A percentile compares a stretch with the other conserved stretches of the same genome.
Conservation (phyloP, 1,140 invertebrate species). For the Hycleus cichorii region DNA sequence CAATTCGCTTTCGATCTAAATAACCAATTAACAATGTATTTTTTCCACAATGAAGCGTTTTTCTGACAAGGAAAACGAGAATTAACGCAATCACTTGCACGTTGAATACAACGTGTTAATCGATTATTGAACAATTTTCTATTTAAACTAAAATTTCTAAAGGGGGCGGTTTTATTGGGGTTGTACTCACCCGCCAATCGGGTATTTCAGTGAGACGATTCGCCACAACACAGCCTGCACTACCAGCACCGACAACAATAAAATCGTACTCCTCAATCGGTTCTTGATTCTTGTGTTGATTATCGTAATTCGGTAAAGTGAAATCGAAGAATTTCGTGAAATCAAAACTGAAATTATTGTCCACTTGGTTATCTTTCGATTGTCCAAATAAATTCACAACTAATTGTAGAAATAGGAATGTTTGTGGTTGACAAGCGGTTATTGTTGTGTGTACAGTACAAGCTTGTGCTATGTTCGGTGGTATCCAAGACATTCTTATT, state of each 20-base stretch:
- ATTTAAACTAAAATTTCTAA: too few species aligned
- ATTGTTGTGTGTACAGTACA: conserved; percentile 46
- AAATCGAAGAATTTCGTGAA: conserved; percentile 2
- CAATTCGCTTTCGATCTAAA: too few species aligned
- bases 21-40: too few species aligned
- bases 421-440: conserved; percentile 49
- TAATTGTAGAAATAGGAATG: conserved; percentile 50
- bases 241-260: conserved; percentile 55
- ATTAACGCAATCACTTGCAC: too few species aligned
- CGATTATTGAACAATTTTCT: too few species aligned
- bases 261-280: conserved; percentile 43
- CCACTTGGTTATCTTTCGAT: conserved; percentile 39
- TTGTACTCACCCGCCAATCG: conserved; percentile 43
- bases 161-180: too few species aligned
- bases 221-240: conserved; percentile 59
- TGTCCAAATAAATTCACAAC: conserved; percentile 50
- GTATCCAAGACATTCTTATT: conserved; percentile 47
- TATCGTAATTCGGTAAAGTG: background rate
- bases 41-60: too few species aligned
- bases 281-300: background rate
- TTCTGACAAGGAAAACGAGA: too few species aligned
- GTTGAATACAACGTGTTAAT: too few species aligned
- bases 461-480: conserved; percentile 47
- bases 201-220: conserved; percentile 50
- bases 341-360: conserved; percentile 11